phyloP scores from a whole-genome alignment of 2,797 vertebrate genomes.

The Sebastolobus altivelis region DNA sequence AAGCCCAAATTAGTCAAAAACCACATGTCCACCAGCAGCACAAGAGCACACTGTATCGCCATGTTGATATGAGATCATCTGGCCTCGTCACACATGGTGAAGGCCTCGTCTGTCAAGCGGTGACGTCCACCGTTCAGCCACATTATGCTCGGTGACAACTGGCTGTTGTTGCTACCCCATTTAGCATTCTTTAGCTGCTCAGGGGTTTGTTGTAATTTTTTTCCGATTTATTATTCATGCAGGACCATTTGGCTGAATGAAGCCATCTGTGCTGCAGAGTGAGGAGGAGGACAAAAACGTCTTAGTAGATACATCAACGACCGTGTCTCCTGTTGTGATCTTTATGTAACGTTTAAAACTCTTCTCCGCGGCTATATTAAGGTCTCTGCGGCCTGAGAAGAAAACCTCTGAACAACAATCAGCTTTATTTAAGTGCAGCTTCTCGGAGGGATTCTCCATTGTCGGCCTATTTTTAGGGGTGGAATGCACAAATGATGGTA shows the following conservation, averaged over 20 bases:
- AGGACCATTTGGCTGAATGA: conserved; percentile 59
- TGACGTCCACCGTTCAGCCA: conserved; percentile 38
- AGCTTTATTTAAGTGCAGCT: conserved; percentile 55
- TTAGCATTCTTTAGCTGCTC: conserved; percentile 32
- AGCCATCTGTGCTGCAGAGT: conserved; percentile 67
- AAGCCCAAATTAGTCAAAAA: conserved; percentile 55
- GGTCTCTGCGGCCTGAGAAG: conserved; percentile 19
- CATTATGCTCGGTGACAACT: conserved; percentile 30
- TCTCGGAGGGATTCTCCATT: conserved; percentile 61
- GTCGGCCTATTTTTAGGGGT: conserved; percentile 66
- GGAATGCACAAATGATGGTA: conserved; percentile 72
- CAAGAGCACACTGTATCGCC: conserved; percentile 34
- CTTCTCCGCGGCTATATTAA: conserved; percentile 30
- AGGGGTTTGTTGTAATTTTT: conserved; percentile 42
- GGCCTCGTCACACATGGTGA: conserved; percentile 47
- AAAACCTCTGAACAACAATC: conserved; percentile 47
- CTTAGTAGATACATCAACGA: conserved; percentile 38
- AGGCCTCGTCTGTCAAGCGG: conserved; percentile 40
- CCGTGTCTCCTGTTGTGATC: conserved; percentile 26
- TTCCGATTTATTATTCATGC: conserved; percentile 63
- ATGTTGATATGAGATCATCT: conserved; percentile 70
- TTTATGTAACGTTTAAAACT: conserved; percentile 46
- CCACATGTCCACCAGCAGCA: conserved; percentile 46
- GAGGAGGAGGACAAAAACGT: conserved; percentile 53
- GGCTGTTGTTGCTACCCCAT: conserved; percentile 37